Percentiles rank a stretch among this genome's conserved stretches.
Evolutionary conservation across 2,797 vertebrate species (phyloP).

Genomic region (Phoeniculus purpureus): DNA sequence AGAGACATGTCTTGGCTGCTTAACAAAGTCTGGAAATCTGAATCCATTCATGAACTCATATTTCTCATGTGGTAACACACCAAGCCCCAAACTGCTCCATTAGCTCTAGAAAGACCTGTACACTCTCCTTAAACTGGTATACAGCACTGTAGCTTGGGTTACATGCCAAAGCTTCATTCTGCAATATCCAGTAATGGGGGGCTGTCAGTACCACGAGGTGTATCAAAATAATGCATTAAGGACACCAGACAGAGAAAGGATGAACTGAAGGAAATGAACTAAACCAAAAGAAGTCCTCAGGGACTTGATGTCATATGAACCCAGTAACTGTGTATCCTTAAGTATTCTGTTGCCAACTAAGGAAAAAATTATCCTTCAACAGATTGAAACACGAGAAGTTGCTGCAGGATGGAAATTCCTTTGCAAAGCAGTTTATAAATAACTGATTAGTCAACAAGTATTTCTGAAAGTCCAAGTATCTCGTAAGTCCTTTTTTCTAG

Average conservation of each 20-base stretch:
- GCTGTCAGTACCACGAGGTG: background rate
- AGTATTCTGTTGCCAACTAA: background rate
- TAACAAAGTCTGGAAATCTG: conserved; percentile 68
- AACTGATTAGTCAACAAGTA: background rate
- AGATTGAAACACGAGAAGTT: background rate
- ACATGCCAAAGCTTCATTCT: conserved; percentile 45
- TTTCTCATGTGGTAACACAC: conserved; percentile 46
- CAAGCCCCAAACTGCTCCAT: conserved; percentile 35
- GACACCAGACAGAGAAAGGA: conserved; percentile 6
- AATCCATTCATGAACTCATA: conserved; percentile 76
- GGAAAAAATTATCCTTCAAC: background rate
- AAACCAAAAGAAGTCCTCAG: conserved; percentile 13
- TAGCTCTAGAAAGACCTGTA: conserved; percentile 57
- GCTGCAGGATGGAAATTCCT: background rate
- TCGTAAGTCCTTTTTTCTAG: background rate
- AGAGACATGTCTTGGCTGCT: conserved; percentile 47
- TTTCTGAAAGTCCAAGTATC: background rate
- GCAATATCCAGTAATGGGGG: conserved; percentile 30
- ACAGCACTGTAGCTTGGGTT: conserved; percentile 40
- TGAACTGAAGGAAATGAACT: conserved; percentile 56
- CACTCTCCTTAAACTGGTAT: conserved; percentile 58
- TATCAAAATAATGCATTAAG: conserved; percentile 58
- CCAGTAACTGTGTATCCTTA: background rate
- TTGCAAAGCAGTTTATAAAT: conserved; percentile 2
- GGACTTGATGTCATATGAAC: conserved; percentile 1